These are phyloP conservation scores for Rotaria magnacalcarata DNA, from an alignment of 2,888 invertebrate species.

Conservation along the genomic window DNA sequence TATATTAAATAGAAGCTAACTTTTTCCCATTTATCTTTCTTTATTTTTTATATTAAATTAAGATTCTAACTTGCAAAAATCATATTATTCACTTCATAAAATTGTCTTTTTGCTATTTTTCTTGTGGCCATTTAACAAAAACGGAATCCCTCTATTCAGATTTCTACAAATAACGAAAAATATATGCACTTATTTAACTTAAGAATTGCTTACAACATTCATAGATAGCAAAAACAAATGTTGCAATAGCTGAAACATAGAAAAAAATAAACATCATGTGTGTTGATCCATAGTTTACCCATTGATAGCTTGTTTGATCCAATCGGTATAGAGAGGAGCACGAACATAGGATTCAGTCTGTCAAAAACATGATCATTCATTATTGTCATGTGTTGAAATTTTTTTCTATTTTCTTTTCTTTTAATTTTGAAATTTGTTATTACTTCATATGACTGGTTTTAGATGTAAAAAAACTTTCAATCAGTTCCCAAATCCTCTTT, in stretches of 20 bases:
- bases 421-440: too few relatives aligned
- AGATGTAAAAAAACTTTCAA: not conserved
- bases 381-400: not conserved
- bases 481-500: not conserved
- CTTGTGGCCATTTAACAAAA: too few relatives aligned
- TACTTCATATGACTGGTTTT: not conserved
- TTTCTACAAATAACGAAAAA: too few relatives aligned
- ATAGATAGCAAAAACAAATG: not conserved
- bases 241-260: not conserved
- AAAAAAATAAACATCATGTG: not conserved
- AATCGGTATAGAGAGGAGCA: constrained; percentile 12
- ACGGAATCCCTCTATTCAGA: too few relatives aligned
- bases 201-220: not conserved
- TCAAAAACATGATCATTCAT: not conserved
- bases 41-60: too few relatives aligned
- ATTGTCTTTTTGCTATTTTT: too few relatives aligned
- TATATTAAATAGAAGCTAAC: too few relatives aligned
- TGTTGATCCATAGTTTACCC: not conserved
- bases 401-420: too few relatives aligned
- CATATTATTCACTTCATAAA: too few relatives aligned
- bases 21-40: too few relatives aligned
- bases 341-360: not conserved
- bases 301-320: not conserved
- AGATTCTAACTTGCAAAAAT: too few relatives aligned
- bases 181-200: not conserved